A percentile compares a stretch with the other conserved stretches of the same genome.
Conservation (phyloP, 2,888 invertebrate species). For the Cheilosia urbana region DNA sequence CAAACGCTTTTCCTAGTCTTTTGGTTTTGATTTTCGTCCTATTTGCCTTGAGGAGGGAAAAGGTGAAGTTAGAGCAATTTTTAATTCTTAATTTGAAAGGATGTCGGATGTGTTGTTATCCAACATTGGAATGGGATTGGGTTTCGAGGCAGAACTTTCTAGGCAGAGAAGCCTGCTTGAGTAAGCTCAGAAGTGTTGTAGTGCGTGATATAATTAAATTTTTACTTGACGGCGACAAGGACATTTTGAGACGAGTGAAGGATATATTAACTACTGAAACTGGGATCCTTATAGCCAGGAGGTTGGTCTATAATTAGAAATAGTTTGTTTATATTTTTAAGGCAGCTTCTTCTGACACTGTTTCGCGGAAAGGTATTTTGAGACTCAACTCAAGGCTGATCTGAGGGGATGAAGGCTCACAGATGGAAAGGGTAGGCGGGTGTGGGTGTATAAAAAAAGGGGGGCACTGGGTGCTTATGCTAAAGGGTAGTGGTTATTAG, state of each 20-base stretch:
- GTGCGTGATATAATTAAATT: slow-evolving; percentile 47
- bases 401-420: too few relatives aligned
- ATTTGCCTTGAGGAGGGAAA: not conserved
- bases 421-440: too few relatives aligned
- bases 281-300: slow-evolving; percentile 6
- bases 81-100: slow-evolving; percentile 37
- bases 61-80: slow-evolving; percentile 36
- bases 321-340: slow-evolving; percentile 28
- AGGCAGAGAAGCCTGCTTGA: slow-evolving; percentile 38
- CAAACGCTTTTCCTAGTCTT: slow-evolving; percentile 6
- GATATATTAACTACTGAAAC: slow-evolving; percentile 3
- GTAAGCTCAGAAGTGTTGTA: slow-evolving; percentile 18
- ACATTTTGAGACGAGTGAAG: slow-evolving; percentile 12
- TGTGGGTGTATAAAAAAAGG: too few relatives aligned
- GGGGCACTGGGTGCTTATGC: too few relatives aligned
- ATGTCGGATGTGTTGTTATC: slow-evolving; percentile 32
- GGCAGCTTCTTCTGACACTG: not conserved
- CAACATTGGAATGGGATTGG: not conserved
- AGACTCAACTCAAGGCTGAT: not conserved
- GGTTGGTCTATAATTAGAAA: slow-evolving; percentile 29
- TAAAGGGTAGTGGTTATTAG: too few relatives aligned
- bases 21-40: slow-evolving; percentile 6
- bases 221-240: slow-evolving; percentile 41
- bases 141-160: slow-evolving; percentile 8
- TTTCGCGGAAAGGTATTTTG: not conserved